Percentiles rank a stretch among this genome's conserved stretches.
phyloP scores from a whole-genome alignment of 2,113 vertebrate species.

The Lepus americanus region DNA sequence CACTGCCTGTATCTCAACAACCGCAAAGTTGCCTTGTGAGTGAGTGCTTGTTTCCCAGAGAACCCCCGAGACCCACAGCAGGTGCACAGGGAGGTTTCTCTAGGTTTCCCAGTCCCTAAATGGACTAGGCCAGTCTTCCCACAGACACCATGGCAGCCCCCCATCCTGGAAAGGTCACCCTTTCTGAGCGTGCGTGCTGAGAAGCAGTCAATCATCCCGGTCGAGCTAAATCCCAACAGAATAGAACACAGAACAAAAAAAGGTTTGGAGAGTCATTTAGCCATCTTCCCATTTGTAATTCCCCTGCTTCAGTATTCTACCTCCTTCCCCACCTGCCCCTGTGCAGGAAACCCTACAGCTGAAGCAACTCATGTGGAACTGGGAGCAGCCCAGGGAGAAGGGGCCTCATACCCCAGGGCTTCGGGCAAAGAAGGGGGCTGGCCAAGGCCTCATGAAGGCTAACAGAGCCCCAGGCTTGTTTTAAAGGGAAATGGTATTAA shows the following conservation, averaged over 20 bases:
- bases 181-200: not conserved
- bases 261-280: not conserved
- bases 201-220: not conserved
- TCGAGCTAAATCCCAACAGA: not conserved
- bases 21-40: not conserved
- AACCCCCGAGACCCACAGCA: not conserved
- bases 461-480: not conserved
- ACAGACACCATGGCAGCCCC: not conserved
- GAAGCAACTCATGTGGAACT: not conserved
- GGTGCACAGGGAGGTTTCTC: rapidly evolving
- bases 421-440: not conserved
- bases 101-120: not conserved
- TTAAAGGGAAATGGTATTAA: not conserved
- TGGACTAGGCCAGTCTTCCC: not conserved
- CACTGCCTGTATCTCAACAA: not conserved
- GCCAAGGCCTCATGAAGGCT: not conserved
- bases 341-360: not conserved
- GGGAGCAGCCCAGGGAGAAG: not conserved
- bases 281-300: constrained; percentile 23
- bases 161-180: no score
- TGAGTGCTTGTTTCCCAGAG: not conserved
- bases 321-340: not conserved
- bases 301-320: not conserved
- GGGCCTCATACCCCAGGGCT: not conserved
- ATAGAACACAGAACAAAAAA: not conserved